A percentile compares a stretch with the other conserved stretches of the same genome.
These are phyloP conservation scores for Calameuta filiformis DNA, from an alignment of 2,888 invertebrate genomes.

Conservation along the genomic window DNA sequence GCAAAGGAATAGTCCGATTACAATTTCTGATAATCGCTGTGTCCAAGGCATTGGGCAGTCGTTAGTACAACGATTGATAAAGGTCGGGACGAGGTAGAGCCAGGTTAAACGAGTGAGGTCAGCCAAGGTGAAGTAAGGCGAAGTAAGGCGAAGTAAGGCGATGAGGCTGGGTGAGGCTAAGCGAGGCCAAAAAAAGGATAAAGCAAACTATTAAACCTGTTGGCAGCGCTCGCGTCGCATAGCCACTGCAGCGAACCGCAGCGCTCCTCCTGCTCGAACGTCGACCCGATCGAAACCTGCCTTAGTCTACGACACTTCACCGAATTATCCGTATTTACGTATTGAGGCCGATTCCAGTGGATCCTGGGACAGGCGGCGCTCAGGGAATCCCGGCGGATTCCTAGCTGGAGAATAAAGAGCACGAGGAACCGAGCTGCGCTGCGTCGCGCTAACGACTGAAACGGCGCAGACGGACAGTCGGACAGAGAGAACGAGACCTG, in stretches of 20 bases:
- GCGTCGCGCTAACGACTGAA: conserved; percentile 5
- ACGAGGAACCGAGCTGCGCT: not conserved
- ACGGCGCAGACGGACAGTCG: not conserved
- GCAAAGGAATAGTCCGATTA: not conserved
- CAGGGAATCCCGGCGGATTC: not conserved
- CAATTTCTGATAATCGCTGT: too few species aligned
- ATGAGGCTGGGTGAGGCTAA: not conserved
- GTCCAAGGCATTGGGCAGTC: too few species aligned
- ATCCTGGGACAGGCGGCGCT: not conserved
- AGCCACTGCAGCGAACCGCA: conserved; percentile 31
- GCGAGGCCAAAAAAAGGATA: not conserved
- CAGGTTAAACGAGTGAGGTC: not conserved
- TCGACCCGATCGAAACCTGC: conserved; percentile 24
- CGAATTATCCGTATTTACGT: not conserved
- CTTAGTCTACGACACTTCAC: not conserved
- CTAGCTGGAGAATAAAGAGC: not conserved
- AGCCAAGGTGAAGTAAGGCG: not conserved
- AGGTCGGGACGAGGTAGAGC: not conserved
- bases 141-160: not conserved
- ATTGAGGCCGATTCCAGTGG: not conserved
- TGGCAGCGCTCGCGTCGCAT: conserved; percentile 34
- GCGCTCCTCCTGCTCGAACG: conserved; percentile 8
- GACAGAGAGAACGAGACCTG: not conserved
- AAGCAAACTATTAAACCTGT: conserved; percentile 30
- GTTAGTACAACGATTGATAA: too few species aligned